Percentiles rank a stretch among this genome's conserved stretches.
These are phyloP conservation scores for Himalopsyche kuldschensis DNA, from an alignment of 2,888 invertebrate species.

Conservation along the genomic window DNA sequence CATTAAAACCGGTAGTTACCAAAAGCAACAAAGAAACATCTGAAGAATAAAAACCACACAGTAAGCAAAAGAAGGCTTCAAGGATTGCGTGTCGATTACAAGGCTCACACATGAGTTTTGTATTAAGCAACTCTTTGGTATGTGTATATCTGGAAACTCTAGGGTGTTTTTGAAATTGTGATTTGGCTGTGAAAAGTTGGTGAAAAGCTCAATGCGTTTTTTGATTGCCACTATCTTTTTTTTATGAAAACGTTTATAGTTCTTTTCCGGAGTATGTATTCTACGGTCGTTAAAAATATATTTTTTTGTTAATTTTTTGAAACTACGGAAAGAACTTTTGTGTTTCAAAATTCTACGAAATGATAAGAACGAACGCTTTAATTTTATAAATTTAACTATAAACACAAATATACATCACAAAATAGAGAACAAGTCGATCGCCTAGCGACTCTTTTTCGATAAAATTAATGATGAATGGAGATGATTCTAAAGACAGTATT, in stretches of 20 bases:
- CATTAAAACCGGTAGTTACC: slow-evolving; percentile 17
- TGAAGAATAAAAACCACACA: background rate
- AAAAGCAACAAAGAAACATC: background rate
- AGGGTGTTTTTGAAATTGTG: slow-evolving; percentile 3
- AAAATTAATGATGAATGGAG: no score
- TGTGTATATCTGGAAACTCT: background rate
- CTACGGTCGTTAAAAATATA: background rate
- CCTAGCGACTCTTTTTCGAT: no score
- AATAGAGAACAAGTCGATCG: no score
- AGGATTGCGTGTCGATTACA: background rate
- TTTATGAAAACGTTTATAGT: background rate
- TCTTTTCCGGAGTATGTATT: background rate
- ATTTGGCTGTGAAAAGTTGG: slow-evolving; percentile 5
- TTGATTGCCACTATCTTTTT: background rate
- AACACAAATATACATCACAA: no score
- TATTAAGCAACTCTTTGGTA: background rate
- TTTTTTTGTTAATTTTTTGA: no score
- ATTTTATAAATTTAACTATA: no score
- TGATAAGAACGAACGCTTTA: no score
- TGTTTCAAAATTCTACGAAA: no score
- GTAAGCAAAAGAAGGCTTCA: slow-evolving; percentile 6
- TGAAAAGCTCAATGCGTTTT: background rate
- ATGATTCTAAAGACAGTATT: no score
- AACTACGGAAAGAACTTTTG: no score
- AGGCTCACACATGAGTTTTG: background rate